phyloP scores from a whole-genome alignment of 2,888 invertebrate species.

The Diarsia rubi region DNA sequence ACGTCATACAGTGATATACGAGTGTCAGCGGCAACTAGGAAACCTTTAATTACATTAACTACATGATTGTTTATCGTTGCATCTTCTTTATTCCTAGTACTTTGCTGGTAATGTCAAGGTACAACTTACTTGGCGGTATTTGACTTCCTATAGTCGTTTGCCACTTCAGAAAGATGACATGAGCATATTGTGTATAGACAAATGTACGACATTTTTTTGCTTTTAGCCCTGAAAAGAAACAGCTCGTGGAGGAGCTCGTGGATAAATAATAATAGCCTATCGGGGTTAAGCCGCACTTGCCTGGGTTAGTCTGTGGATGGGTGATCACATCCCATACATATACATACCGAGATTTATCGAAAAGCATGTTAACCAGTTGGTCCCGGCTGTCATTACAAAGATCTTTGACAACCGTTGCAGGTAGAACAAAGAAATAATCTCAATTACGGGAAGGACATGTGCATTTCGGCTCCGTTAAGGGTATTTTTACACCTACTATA shows the following conservation, averaged over 20 bases:
- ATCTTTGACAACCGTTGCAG: no score
- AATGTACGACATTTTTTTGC: neutral
- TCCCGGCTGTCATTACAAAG: no score
- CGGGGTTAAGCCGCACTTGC: neutral
- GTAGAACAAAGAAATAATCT: no score
- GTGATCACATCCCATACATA: no score
- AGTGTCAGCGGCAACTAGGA: constrained; percentile 37
- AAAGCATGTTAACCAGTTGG: no score
- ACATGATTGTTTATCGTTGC: constrained; percentile 62
- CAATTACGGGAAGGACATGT: no score
- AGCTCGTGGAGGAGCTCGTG: neutral
- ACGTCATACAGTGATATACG: constrained; percentile 58
- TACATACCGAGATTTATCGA: no score
- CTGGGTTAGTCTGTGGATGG: neutral
- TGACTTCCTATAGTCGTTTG: neutral
- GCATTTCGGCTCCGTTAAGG: no score
- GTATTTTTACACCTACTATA: no score
- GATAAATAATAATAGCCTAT: no score
- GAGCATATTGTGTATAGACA: neutral
- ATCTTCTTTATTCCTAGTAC: constrained; percentile 46
- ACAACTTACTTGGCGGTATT: neutral
- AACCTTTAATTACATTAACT: constrained; percentile 57
- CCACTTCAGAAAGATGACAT: neutral
- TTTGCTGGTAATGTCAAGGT: constrained; percentile 48
- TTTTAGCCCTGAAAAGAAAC: neutral